Evolutionary conservation across 2,888 invertebrate genomes (phyloP).

Genomic region (Pegoplata infirma): DNA sequence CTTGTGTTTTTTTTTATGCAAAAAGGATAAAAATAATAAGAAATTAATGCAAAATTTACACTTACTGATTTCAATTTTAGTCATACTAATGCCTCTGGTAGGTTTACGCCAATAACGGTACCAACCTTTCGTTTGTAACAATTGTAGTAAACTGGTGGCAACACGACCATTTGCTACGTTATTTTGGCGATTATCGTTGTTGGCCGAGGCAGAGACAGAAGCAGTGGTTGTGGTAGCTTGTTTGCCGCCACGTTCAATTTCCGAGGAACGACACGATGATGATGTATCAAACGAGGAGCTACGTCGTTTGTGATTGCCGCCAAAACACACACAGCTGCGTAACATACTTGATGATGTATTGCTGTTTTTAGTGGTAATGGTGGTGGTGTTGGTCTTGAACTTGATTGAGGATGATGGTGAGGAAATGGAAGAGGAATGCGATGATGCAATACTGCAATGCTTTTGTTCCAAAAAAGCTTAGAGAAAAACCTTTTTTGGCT

Average conservation of each 20-base stretch:
- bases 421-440: not conserved
- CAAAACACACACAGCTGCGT: conserved; percentile 77
- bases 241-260: conserved; percentile 77
- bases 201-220: conserved; percentile 63
- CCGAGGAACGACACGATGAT: conserved; percentile 77
- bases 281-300: conserved; percentile 78
- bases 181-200: conserved; percentile 63
- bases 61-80: conserved; percentile 88
- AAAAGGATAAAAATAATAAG: not conserved
- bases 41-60: conserved; percentile 63
- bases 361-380: not conserved
- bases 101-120: conserved; percentile 83
- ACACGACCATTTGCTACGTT: conserved; percentile 44
- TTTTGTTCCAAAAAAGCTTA: not conserved
- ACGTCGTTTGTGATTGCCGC: conserved; percentile 74
- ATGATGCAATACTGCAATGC: conserved; percentile 31
- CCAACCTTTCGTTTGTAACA: conserved; percentile 80
- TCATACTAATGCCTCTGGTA: conserved; percentile 85
- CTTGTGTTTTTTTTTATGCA: not conserved
- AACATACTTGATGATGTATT: conserved; percentile 70
- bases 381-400: not conserved
- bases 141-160: conserved; percentile 74
- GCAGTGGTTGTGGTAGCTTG: conserved; percentile 69
- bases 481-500: too few species aligned
- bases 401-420: not conserved